These are phyloP conservation scores for Nudaria mundana DNA, from an alignment of 2,888 invertebrate genomes.

Conservation along the genomic window DNA sequence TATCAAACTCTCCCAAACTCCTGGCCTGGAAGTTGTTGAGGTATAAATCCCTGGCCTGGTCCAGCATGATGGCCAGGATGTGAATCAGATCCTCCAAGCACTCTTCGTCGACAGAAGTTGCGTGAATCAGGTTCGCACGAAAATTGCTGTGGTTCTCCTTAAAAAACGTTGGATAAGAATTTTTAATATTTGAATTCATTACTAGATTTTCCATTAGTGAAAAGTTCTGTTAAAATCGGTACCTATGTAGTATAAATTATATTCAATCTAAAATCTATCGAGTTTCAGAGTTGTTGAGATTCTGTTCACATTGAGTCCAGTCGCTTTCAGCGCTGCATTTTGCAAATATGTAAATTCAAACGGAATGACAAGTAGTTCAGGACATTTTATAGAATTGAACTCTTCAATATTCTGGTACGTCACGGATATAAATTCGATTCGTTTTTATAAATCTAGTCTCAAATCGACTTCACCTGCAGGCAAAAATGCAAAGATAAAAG, in stretches of 20 bases:
- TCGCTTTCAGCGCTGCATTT: conserved; percentile 3
- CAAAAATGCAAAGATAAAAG: no score
- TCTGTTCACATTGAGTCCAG: conserved; percentile 1
- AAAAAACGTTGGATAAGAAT: no score
- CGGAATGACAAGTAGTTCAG: not conserved
- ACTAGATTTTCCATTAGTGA: no score
- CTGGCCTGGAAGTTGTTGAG: conserved; percentile 52
- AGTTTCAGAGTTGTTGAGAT: no score
- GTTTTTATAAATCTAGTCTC: no score
- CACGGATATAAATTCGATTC: no score
- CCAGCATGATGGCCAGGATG: conserved; percentile 82
- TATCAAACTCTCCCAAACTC: conserved; percentile 48
- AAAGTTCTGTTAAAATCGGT: no score
- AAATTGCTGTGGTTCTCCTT: conserved; percentile 68
- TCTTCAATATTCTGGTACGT: not conserved
- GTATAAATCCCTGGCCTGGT: conserved; percentile 83
- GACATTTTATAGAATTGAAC: not conserved
- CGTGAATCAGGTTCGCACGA: conserved; percentile 61
- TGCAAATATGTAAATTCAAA: conserved; percentile 6
- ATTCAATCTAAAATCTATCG: no score
- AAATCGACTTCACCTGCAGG: no score
- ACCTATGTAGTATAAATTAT: no score
- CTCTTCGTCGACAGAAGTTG: conserved; percentile 62
- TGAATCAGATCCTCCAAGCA: conserved; percentile 82
- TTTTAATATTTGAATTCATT: no score